These are phyloP conservation scores for Tringa solitaria DNA, from an alignment of 2,113 vertebrate genomes.

Conservation along the genomic window DNA sequence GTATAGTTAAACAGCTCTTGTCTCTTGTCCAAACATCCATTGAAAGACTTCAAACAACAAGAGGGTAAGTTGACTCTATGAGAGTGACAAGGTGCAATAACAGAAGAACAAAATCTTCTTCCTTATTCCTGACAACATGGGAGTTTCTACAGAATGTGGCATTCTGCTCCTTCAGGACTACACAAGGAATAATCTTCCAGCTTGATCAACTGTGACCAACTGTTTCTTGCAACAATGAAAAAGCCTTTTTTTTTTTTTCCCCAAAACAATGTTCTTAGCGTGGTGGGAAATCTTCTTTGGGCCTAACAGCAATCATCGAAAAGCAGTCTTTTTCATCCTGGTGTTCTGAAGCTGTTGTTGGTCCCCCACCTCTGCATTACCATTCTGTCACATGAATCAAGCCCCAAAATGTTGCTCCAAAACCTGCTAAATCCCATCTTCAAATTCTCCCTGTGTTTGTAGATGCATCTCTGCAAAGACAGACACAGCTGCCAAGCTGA, in stretches of 20 bases:
- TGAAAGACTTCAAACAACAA: background rate
- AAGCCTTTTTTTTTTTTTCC: accelerated
- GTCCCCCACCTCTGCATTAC: background rate
- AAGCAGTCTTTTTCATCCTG: background rate
- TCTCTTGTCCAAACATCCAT: conserved; percentile 29
- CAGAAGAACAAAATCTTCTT: background rate
- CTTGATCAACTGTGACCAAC: background rate
- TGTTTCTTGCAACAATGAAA: background rate
- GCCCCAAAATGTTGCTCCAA: background rate
- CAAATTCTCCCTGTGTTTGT: background rate
- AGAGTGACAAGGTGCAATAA: background rate
- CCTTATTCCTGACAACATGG: background rate
- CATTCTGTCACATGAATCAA: background rate
- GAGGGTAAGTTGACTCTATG: background rate
- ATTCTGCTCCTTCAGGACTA: background rate
- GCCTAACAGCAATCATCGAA: background rate
- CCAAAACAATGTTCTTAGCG: background rate
- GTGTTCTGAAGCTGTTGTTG: background rate
- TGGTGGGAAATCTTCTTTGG: background rate
- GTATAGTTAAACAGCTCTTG: conserved; percentile 7
- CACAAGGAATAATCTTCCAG: background rate
- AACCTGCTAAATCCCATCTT: background rate
- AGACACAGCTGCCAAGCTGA: background rate
- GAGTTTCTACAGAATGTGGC: background rate
- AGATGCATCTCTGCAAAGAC: background rate